Evolutionary conservation across 2,113 vertebrate genomes (phyloP).

Genomic region (Sylvietta virens): DNA sequence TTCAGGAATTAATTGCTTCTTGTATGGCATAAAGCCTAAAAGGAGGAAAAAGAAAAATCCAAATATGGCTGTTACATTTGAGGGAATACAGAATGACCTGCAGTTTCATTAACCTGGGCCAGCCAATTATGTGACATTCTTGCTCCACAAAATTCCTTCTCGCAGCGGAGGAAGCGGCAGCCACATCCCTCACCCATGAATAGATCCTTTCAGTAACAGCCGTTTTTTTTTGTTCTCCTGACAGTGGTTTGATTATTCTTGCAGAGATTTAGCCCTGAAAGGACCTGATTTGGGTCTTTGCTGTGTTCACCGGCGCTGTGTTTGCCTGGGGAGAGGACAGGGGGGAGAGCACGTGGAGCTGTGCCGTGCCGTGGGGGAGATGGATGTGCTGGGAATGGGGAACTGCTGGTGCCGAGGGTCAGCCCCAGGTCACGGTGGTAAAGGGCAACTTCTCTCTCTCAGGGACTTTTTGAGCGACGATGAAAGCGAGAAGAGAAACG

Average conservation of each 20-base stretch:
- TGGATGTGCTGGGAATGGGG: background rate
- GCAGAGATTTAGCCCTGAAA: background rate
- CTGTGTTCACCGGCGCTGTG: background rate
- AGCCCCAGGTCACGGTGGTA: background rate
- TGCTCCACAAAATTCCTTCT: background rate
- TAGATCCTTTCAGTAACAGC: background rate
- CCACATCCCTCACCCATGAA: background rate
- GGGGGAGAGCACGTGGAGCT: background rate
- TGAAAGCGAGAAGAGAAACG: constrained; percentile 72
- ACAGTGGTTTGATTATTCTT: background rate
- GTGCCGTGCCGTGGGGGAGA: background rate
- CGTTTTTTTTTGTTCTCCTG: background rate
- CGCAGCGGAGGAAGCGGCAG: background rate
- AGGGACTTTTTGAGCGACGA: constrained; percentile 83
- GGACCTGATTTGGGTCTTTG: background rate
- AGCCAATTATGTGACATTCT: background rate
- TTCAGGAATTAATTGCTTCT: background rate
- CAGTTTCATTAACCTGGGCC: background rate
- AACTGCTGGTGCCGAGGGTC: background rate
- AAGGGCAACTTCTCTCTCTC: constrained; percentile 18
- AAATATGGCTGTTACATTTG: background rate
- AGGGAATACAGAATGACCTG: background rate
- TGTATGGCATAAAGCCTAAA: background rate
- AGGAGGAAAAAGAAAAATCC: background rate
- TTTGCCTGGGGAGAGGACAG: background rate